Evolutionary conservation across 2,797 vertebrate species (phyloP).

Genomic region (Macropus fuliginosus): DNA sequence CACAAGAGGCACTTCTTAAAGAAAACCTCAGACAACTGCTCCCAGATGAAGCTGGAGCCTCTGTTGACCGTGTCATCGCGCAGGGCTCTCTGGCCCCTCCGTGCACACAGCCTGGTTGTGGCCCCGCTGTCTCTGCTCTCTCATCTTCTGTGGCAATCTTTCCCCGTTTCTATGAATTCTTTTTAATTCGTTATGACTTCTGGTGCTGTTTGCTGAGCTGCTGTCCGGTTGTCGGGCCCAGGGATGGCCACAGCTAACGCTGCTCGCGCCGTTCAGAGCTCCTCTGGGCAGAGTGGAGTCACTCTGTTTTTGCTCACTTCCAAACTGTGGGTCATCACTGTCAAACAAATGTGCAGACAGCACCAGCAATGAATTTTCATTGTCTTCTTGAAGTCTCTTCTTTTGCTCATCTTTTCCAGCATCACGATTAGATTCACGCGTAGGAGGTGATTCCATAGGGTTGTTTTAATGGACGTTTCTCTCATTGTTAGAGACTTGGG

Average conservation of each 20-base stretch:
- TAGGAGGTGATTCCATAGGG: background rate
- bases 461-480: background rate
- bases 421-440: background rate
- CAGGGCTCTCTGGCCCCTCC: too few species aligned
- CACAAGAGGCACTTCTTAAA: too few species aligned
- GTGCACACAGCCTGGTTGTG: too few species aligned
- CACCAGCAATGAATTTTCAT: background rate
- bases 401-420: background rate
- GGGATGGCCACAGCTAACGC: background rate
- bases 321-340: background rate
- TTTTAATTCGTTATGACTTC: background rate
- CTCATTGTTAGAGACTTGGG: background rate
- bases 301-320: background rate
- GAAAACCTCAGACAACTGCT: too few species aligned
- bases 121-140: too few species aligned
- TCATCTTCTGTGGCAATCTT: background rate
- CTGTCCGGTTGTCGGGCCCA: background rate
- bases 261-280: background rate
- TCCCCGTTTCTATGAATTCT: background rate
- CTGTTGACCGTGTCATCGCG: too few species aligned
- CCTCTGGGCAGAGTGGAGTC: background rate
- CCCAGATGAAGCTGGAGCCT: too few species aligned
- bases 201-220: background rate
- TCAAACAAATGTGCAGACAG: background rate
- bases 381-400: background rate